Evolutionary conservation across 2,888 invertebrate genomes (phyloP), one percentile per base, ranked within the genome.

Genomic region (Myathropa florea): DNA sequence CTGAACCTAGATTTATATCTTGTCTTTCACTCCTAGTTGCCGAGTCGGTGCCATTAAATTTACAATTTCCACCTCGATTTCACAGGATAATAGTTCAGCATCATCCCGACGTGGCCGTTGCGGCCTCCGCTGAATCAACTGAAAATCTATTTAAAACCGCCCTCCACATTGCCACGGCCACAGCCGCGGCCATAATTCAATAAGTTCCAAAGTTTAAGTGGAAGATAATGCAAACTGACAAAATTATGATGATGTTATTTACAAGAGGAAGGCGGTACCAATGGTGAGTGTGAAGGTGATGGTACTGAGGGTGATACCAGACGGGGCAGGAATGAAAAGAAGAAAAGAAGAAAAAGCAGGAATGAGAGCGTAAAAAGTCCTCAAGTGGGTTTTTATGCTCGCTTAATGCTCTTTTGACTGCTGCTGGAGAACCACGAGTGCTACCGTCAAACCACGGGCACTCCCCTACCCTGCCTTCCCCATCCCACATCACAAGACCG

Each of bases 181-280:
- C 70, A 73, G 73, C 70, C 75, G 67, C 60, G 81, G 85, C 83
- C 83, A 83, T 87, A 87, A 87, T 87, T 87, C 76, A 87, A 87
- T 87, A 87, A 87, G 83, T 87, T 87, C 76, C 87, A 87, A 87
- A 87, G 87, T 87, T 87, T 87, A 87, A 87, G 87, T 87, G 87
- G 87, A 87, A 87, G 87, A 87, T 87, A 87, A 87, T 87, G 87
- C 87, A 87, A 87, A 87, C 87, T 87, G 87, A 87, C 87, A 87
- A 83, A 87, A 87, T 87, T 87, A 87, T 87, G 87, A 87, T 83
- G 87, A 87, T 87, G 87, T 87, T 83, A 87, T 87, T 87, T 87
- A 87, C 86, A 86, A 86, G 78, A 86, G 79, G 86, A 78, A 75
- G 86, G 86, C 63, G 80, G 57, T 36, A 46, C 83, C 61, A 36